These are phyloP conservation scores for Halichondria panicea DNA, from an alignment of 37 sponge, comb jelly and placozoan species.

Conservation along the genomic window DNA sequence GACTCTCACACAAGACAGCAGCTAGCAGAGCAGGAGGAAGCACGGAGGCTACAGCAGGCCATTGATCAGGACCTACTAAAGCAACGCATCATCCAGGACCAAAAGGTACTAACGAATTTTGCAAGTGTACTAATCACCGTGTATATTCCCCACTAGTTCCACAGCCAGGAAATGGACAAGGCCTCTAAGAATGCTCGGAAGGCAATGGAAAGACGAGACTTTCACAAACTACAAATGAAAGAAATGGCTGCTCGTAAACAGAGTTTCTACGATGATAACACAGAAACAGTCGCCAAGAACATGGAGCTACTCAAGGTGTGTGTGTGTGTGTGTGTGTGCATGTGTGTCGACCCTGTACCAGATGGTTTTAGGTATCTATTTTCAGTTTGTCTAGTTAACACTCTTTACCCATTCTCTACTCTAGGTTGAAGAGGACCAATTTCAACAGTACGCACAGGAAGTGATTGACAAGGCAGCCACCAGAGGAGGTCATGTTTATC, in stretches of 20 bases:
- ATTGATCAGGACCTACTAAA: conserved; percentile 47
- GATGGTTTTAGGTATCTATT: no score
- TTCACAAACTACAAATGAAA: conserved; percentile 39
- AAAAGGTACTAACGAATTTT: conserved; percentile 33
- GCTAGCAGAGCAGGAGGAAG: conserved; percentile 46
- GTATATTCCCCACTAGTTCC: conserved; percentile 22
- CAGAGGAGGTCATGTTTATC: conserved; percentile 28
- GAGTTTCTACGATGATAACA: not conserved
- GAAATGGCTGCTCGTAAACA: not conserved
- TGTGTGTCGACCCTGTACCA: not conserved
- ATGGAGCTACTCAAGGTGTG: conserved; percentile 3
- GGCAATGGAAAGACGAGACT: conserved; percentile 27
- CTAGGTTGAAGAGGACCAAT: conserved; percentile 74
- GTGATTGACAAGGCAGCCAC: conserved; percentile 55
- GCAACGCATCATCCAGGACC: conserved; percentile 55
- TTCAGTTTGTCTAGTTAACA: no score
- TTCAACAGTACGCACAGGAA: conserved; percentile 64
- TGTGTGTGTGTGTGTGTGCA: not conserved
- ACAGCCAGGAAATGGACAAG: conserved; percentile 39
- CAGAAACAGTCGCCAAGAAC: not conserved
- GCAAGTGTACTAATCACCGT: not conserved
- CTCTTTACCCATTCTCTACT: not conserved
- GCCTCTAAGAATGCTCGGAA: not conserved
- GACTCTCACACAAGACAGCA: conserved; percentile 55
- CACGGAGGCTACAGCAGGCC: conserved; percentile 35